phyloP scores from a whole-genome alignment of 2,888 invertebrate genomes.

The Panopea generosa region DNA sequence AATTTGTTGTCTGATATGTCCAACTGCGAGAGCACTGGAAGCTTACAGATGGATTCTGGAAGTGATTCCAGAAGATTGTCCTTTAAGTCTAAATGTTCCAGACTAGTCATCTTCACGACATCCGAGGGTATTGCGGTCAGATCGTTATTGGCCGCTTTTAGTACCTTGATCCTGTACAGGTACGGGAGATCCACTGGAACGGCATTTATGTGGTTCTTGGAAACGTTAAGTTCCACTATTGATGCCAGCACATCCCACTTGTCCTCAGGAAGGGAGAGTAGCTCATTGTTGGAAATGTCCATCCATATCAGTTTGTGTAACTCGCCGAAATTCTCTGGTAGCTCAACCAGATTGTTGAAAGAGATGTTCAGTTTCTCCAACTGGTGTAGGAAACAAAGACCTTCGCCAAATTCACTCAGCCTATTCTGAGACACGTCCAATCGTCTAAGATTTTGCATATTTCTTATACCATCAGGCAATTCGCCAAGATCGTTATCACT shows the following conservation, averaged over 20 bases:
- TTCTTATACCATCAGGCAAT: constrained; percentile 66
- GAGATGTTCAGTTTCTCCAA: constrained; percentile 79
- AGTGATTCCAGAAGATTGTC: constrained; percentile 90
- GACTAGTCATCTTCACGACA: constrained; percentile 85
- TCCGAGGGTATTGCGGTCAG: constrained; percentile 78
- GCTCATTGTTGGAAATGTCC: constrained; percentile 80
- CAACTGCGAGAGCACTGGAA: constrained; percentile 75
- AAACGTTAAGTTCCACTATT: constrained; percentile 90
- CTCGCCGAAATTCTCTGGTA: constrained; percentile 81
- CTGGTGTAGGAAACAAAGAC: constrained; percentile 69
- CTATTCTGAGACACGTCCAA: constrained; percentile 88
- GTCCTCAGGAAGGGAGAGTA: constrained; percentile 79
- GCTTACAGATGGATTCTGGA: constrained; percentile 81
- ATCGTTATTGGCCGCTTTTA: constrained; percentile 78
- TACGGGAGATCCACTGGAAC: constrained; percentile 86
- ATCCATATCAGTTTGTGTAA: constrained; percentile 77
- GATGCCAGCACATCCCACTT: constrained; percentile 93
- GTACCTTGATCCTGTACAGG: constrained; percentile 77
- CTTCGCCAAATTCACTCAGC: constrained; percentile 86
- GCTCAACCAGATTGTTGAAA: constrained; percentile 76
- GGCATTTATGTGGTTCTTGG: constrained; percentile 92
- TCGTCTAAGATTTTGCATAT: constrained; percentile 84
- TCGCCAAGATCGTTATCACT: constrained; percentile 72
- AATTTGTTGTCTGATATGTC: constrained; percentile 83
- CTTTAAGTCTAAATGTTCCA: constrained; percentile 92